Conservation (phyloP, 2,797 vertebrate genomes). For the Lagodon rhomboides region DNA sequence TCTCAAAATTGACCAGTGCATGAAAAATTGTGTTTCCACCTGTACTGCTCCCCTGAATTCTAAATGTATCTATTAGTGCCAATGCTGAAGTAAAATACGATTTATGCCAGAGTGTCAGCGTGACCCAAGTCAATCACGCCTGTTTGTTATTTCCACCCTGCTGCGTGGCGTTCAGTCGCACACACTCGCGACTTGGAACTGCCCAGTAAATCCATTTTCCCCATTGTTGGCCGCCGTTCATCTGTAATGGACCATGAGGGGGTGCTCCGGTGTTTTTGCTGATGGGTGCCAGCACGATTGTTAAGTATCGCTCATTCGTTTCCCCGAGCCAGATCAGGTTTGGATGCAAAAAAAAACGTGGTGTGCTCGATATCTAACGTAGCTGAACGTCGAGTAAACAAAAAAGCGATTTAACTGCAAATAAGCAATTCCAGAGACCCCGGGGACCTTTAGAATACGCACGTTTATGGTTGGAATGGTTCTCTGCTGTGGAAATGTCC, state of each 20-base stretch:
- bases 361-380: not conserved
- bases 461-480: conserved; percentile 35
- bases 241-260: conserved; percentile 60
- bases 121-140: conserved; percentile 14
- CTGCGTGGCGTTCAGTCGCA: conserved; percentile 47
- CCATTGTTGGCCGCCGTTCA: conserved; percentile 56
- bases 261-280: conserved; percentile 56
- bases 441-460: conserved; percentile 20
- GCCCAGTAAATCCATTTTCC: conserved; percentile 40
- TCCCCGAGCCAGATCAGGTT: conserved; percentile 40
- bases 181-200: conserved; percentile 16
- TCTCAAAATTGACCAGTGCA: too few relatives aligned
- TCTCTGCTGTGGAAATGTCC: conserved; percentile 9
- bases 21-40: too few relatives aligned
- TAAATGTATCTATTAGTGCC: not conserved
- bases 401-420: conserved; percentile 44
- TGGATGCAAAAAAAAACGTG: conserved; percentile 12
- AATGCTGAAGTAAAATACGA: not conserved
- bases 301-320: conserved; percentile 49
- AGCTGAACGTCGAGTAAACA: conserved; percentile 34
- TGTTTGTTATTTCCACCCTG: conserved; percentile 38
- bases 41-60: not conserved
- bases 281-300: conserved; percentile 36
- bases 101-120: not conserved
- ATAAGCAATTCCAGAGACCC: conserved; percentile 21